phyloP scores from a whole-genome alignment of 1,140 invertebrate species.

The Cephus cinctus region DNA sequence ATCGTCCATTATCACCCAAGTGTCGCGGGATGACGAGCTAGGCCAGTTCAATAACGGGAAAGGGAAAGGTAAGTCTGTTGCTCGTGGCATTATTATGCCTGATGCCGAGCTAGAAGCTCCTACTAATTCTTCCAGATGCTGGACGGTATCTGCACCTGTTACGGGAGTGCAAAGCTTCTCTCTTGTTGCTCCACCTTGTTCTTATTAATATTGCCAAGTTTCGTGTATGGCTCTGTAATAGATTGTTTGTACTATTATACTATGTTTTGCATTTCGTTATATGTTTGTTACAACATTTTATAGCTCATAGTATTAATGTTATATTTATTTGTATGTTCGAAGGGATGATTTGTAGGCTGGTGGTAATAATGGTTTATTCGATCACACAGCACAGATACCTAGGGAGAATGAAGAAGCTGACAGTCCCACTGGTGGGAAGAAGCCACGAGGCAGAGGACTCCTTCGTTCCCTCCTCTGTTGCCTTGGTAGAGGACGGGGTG shows the following conservation, averaged over 20 bases:
- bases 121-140: slow-evolving; percentile 34
- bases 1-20: slow-evolving; percentile 97
- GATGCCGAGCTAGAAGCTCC: slow-evolving; percentile 7
- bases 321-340: slow-evolving; percentile 1
- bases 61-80: slow-evolving; percentile 81
- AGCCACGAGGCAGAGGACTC: slow-evolving; percentile 73
- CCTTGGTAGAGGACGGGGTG: slow-evolving; percentile 64
- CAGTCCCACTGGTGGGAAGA: slow-evolving; percentile 50
- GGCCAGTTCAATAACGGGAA: slow-evolving; percentile 84
- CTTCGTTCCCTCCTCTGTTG: slow-evolving; percentile 85
- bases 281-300: slow-evolving; percentile 3
- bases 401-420: slow-evolving; percentile 52
- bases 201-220: no score
- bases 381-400: slow-evolving; percentile 47
- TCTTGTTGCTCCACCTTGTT: background rate
- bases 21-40: slow-evolving; percentile 92
- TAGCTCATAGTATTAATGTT: background rate
- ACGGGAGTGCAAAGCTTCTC: slow-evolving; percentile 25
- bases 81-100: background rate
- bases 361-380: background rate
- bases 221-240: no score
- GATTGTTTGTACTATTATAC: no score
- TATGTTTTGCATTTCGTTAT: slow-evolving; percentile 10
- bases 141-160: slow-evolving; percentile 44
- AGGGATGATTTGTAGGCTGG: background rate